Base-by-base conservation (phyloP, 2,113 vertebrate species). In the Phoxinus phoxinus region DNA sequence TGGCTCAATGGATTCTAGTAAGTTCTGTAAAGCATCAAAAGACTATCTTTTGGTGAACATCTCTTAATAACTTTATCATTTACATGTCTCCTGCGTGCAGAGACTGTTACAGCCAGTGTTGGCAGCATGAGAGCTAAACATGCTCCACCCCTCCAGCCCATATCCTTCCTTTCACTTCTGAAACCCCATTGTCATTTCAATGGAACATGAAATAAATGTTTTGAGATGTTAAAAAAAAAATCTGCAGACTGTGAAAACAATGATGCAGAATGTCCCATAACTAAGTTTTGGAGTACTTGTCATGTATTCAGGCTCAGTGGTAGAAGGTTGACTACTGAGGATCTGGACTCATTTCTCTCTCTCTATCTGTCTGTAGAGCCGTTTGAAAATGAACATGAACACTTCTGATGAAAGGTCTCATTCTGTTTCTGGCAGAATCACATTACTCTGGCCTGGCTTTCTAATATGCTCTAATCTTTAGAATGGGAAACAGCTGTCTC, bases 401-500 rank as follows among this genome's bases (percentile, higher is more conserved):
- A 35, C 78, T 84, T 81, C 51, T 37, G 78, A 87, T 76, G 83
- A 69, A 83, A 41, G 84, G 53, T 78, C 30, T 32, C 15, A 32
- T 67, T 67, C 13, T 32, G 51, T 67, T 67, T 67, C 6, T 5
- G 37, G 73, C 75, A 74, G 61, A 76, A 82, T 37, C 41, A 41
- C 13, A 82, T 61, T n/a, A 53, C 30, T 12, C 25, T 32, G 35
- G 30, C 3, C 80, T 83, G 30, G 5, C 61, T 80, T 86, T 85
- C 71, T 71, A 83, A 88, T 85, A 85, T 85, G 71, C 53, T 25
- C 61, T 41, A 83, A 69, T 80, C 80, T 83, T 53, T 46, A 53
- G 56, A 8, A 63, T 84, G 37, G 30, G 41, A 37, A 77, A 83
- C n/a, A 17, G 53, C 73, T 59, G 41, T 19, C 44, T 80, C 56